Base-by-base conservation (phyloP, 2,113 vertebrate species). In the Psephotus haematonotus region DNA sequence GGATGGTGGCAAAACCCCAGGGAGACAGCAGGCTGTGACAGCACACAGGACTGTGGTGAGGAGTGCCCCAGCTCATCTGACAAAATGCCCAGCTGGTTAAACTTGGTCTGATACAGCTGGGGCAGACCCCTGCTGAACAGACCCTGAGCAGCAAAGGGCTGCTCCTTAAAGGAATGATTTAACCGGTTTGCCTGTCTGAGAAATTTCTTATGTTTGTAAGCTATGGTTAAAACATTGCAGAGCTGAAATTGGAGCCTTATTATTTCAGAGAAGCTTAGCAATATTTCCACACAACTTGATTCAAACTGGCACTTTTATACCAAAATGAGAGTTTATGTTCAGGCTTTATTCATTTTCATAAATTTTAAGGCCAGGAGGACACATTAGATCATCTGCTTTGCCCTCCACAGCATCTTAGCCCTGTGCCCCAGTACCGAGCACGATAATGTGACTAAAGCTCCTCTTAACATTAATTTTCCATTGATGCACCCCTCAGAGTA, bases 381-480 rank as follows among this genome's bases (percentile, higher is more conserved):
- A 18, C 43, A 53, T 92, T 90, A 92, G 71, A 92, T 95, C 76
- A 83, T 95, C 68, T 1, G 31, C 69, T 94, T 70, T 94, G 90
- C 80, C 90, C 76, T 88, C 79, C 31, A 14, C 6, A 90, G 17
- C 64, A 83, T 68, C 76, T 75, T 46, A 96, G 68, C 82, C 82
- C 79, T 27, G 35, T 83, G 71, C 84, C 70, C 85, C 13, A 3
- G 44, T 31, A 64, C 44, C 6, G 15, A 88, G 71, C 68, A 41
- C n/a, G n/a, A 28, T 68, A 91, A 88, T 13, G 22, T 78, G 60
- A 67, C 94, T 88, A 60, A 88, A 95, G 64, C 79, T 74, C 50
- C 64, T 70, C 88, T 96, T 96, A 94, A 90, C 87, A 88, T 95
- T 95, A 93, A 94, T 94, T 96, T 90, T 83, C 88, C 52, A 37